Percentiles rank a stretch among this genome's conserved stretches.
Conservation (phyloP, 1,140 invertebrate species). For the Panagrolaimus sp. region DNA sequence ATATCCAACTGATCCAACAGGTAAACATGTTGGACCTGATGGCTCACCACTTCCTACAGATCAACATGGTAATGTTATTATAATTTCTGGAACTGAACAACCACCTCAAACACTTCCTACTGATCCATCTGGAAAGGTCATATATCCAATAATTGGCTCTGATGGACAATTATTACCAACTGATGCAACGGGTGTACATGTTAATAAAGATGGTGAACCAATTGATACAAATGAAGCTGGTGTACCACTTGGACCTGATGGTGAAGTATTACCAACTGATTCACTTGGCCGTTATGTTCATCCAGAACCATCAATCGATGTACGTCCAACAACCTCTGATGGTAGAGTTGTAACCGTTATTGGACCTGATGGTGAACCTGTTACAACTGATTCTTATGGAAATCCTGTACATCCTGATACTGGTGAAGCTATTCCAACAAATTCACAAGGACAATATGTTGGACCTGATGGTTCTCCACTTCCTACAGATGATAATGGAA, state of each 20-base stretch:
- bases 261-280: slow-evolving; percentile 35
- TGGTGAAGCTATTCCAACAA: too few relatives aligned
- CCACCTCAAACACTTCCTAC: slow-evolving; percentile 22
- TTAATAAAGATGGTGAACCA: slow-evolving; percentile 25
- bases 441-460: too few relatives aligned
- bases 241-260: slow-evolving; percentile 36
- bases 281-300: slow-evolving; percentile 10
- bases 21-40: slow-evolving; percentile 15
- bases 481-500: too few relatives aligned
- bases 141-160: slow-evolving; percentile 30
- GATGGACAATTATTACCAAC: slow-evolving; percentile 41
- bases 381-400: too few relatives aligned
- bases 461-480: too few relatives aligned
- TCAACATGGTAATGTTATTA: not conserved
- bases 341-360: too few relatives aligned
- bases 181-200: slow-evolving; percentile 17
- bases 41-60: slow-evolving; percentile 20
- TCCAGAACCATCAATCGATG: not conserved
- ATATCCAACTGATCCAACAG: not conserved
- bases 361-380: too few relatives aligned
- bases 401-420: too few relatives aligned
- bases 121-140: slow-evolving; percentile 15
- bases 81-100: not conserved
- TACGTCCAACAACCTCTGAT: slow-evolving; percentile 11
- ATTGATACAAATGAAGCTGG: slow-evolving; percentile 15